Base-by-base conservation (phyloP, 2,113 vertebrate genomes). In the Ictalurus punctatus region DNA sequence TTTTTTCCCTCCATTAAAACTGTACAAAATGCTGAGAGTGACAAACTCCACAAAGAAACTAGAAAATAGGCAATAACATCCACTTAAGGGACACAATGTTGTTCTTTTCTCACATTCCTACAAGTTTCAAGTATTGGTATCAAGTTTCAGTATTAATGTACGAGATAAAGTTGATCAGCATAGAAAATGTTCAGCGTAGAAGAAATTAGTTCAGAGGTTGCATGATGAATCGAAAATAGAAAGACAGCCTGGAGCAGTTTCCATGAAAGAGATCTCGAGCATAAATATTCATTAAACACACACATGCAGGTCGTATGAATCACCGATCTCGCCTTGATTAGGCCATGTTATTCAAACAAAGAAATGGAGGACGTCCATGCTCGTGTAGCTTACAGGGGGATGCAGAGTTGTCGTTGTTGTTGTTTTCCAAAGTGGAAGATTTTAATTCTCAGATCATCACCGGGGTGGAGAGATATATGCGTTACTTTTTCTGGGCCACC, bases 271-370 rank as follows among this genome's bases (percentile, higher is more conserved):
- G 79, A 87, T 91, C 90, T 79, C 79, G 65, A 59, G 56, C 92
- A 94, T 94, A 93, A 92, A 93, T 95, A 95, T 94, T 93, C 92
- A 93, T 92, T 8, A 90, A 71, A 76, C 34, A 89, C 85, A 83
- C 88, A 89, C 84, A 85, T 86, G 84, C 56, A 86, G 86, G 89
- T 82, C 67, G 85, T 14, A 58, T 89, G 90, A 88, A 90, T 52
- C 54, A 84, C 48, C 81, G 76, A 90, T 91, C 87, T 85, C 13
- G 82, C 86, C 86, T 89, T 74, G 92, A 94, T 91, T 93, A 93
- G 92, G 91, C 92, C 89, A 91, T 63, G 56, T 85, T 89, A 85
- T 90, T 91, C 84, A 88, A 92, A 89, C 56, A 84, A 82, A 54
- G 85, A 93, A 92, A 83, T 34, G 79, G 83, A 86, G 89, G 84